These are phyloP conservation scores for Puffinus mauretanicus DNA, from an alignment of 2,113 vertebrate species.

Conservation along the genomic window DNA sequence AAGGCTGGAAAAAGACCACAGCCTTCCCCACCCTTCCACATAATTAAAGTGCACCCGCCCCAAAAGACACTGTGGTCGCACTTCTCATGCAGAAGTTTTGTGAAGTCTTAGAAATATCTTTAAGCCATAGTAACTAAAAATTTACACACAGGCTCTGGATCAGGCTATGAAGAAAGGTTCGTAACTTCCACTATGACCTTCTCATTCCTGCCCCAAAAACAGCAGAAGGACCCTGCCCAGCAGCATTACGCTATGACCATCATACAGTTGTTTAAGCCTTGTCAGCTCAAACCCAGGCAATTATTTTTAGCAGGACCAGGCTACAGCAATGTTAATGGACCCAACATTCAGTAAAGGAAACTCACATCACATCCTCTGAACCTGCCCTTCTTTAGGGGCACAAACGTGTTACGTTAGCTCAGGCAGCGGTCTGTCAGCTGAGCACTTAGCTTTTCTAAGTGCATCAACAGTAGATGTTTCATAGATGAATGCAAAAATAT, in stretches of 20 bases:
- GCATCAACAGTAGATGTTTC: not conserved
- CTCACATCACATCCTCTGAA: not conserved
- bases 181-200: not conserved
- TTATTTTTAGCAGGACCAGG: not conserved
- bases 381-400: not conserved
- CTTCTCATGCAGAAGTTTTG: not conserved
- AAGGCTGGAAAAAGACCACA: not conserved
- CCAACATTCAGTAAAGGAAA: not conserved
- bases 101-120: not conserved
- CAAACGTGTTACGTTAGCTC: not conserved
- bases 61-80: not conserved
- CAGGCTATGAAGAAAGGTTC: not conserved
- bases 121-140: not conserved
- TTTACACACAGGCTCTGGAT: not conserved
- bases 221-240: accelerated
- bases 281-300: not conserved
- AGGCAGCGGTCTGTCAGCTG: accelerated
- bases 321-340: not conserved
- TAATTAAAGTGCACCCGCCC: not conserved
- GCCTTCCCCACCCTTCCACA: not conserved
- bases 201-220: not conserved
- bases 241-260: accelerated
- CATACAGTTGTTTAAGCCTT: not conserved
- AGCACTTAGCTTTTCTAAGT: not conserved
- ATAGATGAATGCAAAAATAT: not conserved